Conservation (phyloP, 2,113 vertebrate genomes). For the Tupaia chinensis region DNA sequence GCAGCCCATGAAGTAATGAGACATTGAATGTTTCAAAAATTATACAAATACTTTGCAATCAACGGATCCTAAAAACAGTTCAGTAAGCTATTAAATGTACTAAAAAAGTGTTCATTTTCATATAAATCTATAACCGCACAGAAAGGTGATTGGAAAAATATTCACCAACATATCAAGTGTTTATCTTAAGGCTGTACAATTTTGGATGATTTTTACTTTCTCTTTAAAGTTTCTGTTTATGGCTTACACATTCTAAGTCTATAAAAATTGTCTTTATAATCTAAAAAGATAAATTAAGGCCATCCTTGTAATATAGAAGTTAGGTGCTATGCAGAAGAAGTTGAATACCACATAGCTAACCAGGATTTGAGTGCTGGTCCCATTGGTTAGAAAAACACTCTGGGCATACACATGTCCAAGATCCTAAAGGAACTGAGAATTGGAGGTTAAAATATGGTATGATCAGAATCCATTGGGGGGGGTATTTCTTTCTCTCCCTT, state of each 20-base stretch:
- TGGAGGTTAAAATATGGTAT: no score
- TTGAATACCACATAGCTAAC: no score
- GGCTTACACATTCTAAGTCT: background rate
- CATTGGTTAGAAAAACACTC: no score
- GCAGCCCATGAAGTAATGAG: constrained; percentile 44
- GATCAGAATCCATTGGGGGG: no score
- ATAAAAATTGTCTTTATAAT: background rate
- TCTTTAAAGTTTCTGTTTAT: background rate
- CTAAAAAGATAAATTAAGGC: background rate
- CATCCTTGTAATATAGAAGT: no score
- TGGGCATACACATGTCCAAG: no score
- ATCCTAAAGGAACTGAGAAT: no score
- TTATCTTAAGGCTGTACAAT: background rate
- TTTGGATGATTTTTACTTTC: constrained; percentile 7
- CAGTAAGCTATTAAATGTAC: background rate
- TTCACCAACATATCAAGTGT: background rate
- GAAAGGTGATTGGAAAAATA: background rate
- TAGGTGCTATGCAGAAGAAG: no score
- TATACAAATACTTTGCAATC: constrained; percentile 36
- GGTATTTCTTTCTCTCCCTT: no score
- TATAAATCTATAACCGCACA: background rate
- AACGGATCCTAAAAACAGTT: constrained; percentile 34
- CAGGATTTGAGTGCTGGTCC: no score
- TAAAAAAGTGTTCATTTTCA: background rate
- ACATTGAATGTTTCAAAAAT: background rate